Base-by-base conservation (phyloP, 2,113 vertebrate genomes). In the Mohoua ochrocephala region DNA sequence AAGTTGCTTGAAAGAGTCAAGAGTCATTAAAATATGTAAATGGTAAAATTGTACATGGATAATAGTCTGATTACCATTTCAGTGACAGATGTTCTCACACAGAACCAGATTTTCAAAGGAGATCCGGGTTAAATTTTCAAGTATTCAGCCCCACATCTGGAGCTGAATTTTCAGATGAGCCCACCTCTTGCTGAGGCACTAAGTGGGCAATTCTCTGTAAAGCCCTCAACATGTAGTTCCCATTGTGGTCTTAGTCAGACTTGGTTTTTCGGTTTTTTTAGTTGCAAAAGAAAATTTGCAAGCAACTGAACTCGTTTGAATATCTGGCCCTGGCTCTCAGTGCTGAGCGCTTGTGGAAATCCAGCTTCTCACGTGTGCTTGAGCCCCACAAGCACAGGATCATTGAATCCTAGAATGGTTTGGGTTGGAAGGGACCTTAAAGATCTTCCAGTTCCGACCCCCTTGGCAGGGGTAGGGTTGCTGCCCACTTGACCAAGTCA, bases 91-190 rank as follows among this genome's bases (percentile, higher is more conserved):
- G 95, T 96, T 96, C 96, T 77, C 91, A 92, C 92, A 96, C 88
- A 97, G 92, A 96, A 95, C 82, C 82, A 93, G 53, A 95, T 96
- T 97, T 96, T 95, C 94, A 97, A 97, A 94, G 94, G 95, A 97
- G 87, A 94, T 96, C 94, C 95, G 96, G 96, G 95, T 95, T 95
- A 97, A 91, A 97, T 97, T 96, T 97, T 95, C 84, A 41, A 95
- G 95, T 60, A 96, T 97, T 97, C 95, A 97, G 70, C 65, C 94
- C 95, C 91, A 96, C 96, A 97, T 97, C 96, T 97, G 96, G 96
- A 97, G 96, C 79, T 94, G 94, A 93, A 82, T 94, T 95, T 96
- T 92, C 85, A 87, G 91, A 96, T 94, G 86, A 96, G 92, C 85
- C 95, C 75, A 95, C 93, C 95, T 96, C 90, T 96, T 22, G 1